Evolutionary conservation across 2,888 invertebrate species (phyloP).

Genomic region (Odontocerum albicorne): DNA sequence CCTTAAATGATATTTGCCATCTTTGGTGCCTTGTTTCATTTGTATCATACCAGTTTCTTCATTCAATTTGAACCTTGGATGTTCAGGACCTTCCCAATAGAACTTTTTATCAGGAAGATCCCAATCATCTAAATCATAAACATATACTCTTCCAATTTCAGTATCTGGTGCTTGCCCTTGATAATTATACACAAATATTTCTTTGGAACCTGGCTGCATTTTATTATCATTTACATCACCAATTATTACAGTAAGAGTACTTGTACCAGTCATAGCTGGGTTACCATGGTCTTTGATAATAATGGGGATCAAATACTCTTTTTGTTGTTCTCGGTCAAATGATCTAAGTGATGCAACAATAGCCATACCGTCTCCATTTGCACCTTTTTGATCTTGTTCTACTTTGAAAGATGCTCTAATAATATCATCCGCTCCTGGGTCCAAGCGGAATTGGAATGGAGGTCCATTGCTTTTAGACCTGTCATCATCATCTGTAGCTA

Average conservation of each 20-base stretch:
- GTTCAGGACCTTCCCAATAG: slow-evolving; percentile 87
- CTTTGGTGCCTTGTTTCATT: slow-evolving; percentile 90
- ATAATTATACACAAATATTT: slow-evolving; percentile 97
- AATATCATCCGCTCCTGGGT: slow-evolving; percentile 91
- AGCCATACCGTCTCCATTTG: slow-evolving; percentile 97
- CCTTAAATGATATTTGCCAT: slow-evolving; percentile 79
- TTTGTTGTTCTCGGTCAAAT: slow-evolving; percentile 94
- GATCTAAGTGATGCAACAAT: slow-evolving; percentile 91
- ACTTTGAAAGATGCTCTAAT: slow-evolving; percentile 94
- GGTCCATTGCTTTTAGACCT: slow-evolving; percentile 94
- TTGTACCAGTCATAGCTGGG: slow-evolving; percentile 95
- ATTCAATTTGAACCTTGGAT: slow-evolving; percentile 85
- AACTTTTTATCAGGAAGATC: slow-evolving; percentile 97
- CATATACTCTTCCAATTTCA: slow-evolving; percentile 93
- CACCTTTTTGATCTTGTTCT: slow-evolving; percentile 95
- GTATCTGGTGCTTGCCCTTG: slow-evolving; percentile 88
- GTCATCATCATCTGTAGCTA: slow-evolving; percentile 93
- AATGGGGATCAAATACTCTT: slow-evolving; percentile 95
- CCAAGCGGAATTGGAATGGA: slow-evolving; percentile 93
- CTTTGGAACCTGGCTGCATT: slow-evolving; percentile 97
- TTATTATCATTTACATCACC: slow-evolving; percentile 98
- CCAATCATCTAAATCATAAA: slow-evolving; percentile 98
- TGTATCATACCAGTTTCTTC: slow-evolving; percentile 94
- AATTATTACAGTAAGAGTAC: slow-evolving; percentile 93
- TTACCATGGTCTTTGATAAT: slow-evolving; percentile 96